phyloP scores from a whole-genome alignment of 1,140 invertebrate genomes.

The Meloidogyne floridensis region DNA sequence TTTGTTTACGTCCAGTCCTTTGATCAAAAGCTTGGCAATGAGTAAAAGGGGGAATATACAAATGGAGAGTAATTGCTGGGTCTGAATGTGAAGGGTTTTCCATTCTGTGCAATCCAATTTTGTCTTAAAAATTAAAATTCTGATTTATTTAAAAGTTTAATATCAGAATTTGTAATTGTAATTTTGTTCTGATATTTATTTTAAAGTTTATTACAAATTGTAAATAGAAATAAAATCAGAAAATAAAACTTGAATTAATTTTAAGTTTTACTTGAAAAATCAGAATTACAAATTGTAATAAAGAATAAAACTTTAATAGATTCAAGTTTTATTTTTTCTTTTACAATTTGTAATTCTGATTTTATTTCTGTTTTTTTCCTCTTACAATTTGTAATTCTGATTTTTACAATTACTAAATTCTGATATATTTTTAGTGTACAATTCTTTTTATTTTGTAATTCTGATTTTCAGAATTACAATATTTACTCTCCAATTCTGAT shows the following conservation, averaged over 20 bases:
- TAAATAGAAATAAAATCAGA: no score
- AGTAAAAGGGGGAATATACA: constrained; percentile 92
- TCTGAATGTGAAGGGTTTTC: constrained; percentile 89
- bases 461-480: background rate
- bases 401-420: background rate
- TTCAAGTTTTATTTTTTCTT: no score
- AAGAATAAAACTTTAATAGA: background rate
- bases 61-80: constrained; percentile 84
- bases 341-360: constrained; percentile 66
- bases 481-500: no score
- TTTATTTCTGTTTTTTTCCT: no score
- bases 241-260: no score
- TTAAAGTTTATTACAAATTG: no score
- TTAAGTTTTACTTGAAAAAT: background rate
- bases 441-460: background rate
- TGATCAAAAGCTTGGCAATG: constrained; percentile 84
- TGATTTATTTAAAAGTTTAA: background rate
- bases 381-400: background rate
- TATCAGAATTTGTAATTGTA: background rate
- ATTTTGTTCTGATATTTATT: background rate
- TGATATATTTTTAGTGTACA: background rate
- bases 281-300: constrained; percentile 1
- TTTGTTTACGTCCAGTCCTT: constrained; percentile 44
- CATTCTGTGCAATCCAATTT: constrained; percentile 88
- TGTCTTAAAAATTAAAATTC: constrained; percentile 73